These are phyloP conservation scores for Nicator chloris DNA, from an alignment of 2,113 vertebrate genomes.

Conservation along the genomic window DNA sequence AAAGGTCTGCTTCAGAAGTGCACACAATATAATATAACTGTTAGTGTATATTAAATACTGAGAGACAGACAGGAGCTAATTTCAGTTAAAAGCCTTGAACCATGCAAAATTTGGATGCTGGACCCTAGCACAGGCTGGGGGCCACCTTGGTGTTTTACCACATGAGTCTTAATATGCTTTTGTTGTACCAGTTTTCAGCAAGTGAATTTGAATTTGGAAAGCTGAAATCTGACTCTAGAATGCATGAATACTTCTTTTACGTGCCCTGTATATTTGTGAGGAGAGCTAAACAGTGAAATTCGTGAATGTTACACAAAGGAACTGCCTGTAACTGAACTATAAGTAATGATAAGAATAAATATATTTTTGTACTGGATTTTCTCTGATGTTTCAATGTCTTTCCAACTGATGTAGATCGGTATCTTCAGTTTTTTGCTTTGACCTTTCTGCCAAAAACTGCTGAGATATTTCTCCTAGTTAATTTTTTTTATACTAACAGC, in stretches of 20 bases:
- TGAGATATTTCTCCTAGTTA: neutral
- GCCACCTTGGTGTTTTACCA: neutral
- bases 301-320: neutral
- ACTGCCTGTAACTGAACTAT: neutral
- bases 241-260: neutral
- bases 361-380: neutral
- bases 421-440: neutral
- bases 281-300: neutral
- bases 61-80: neutral
- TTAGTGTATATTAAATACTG: neutral
- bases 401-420: no score
- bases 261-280: fast-evolving
- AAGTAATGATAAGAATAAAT: neutral
- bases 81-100: neutral
- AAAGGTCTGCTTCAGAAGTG: neutral
- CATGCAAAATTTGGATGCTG: neutral
- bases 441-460: neutral
- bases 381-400: neutral
- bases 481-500: neutral
- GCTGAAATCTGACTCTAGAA: neutral
- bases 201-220: neutral
- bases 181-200: neutral
- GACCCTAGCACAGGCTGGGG: fast-evolving
- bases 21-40: neutral
- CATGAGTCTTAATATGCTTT: neutral